Conservation (phyloP, 2,113 vertebrate genomes). For the Siniperca chuatsi region DNA sequence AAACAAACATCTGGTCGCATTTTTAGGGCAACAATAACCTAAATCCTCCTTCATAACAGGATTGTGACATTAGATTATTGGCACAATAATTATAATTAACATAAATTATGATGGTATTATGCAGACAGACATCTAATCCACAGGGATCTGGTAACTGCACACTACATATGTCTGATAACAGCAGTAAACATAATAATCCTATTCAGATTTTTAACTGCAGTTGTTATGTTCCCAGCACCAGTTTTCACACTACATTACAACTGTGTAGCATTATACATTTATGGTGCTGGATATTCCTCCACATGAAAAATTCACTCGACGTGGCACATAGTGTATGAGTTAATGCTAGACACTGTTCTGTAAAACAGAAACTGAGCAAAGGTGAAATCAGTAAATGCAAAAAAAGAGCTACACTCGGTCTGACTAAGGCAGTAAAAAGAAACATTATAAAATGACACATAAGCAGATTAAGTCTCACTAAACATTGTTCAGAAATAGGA, state of each 20-base stretch:
- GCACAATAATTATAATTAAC: slow-evolving; percentile 72
- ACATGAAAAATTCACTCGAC: slow-evolving; percentile 8
- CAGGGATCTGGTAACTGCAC: slow-evolving; percentile 51
- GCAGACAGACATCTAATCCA: slow-evolving; percentile 68
- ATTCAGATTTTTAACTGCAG: slow-evolving; percentile 37
- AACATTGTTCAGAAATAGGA: not conserved
- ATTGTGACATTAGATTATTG: slow-evolving; percentile 69
- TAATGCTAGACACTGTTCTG: not conserved
- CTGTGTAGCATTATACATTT: slow-evolving; percentile 24
- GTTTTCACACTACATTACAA: slow-evolving; percentile 45
- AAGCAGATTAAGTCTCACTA: not conserved
- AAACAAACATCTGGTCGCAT: slow-evolving; percentile 53
- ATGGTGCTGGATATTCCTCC: slow-evolving; percentile 14
- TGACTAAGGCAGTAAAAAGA: not conserved
- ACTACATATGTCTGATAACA: slow-evolving; percentile 52
- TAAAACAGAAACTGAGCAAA: not conserved
- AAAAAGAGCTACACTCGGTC: not conserved
- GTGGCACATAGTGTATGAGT: not conserved
- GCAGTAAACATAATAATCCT: slow-evolving; percentile 64
- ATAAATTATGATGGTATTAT: slow-evolving; percentile 73
- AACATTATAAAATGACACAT: not conserved
- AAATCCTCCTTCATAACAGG: slow-evolving; percentile 55
- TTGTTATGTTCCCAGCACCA: slow-evolving; percentile 52
- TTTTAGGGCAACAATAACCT: slow-evolving; percentile 67
- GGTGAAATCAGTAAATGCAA: not conserved